A percentile compares a stretch with the other conserved stretches of the same genome.
Conservation (phyloP, 2,113 vertebrate genomes). For the Ivindomyrus marchei region DNA sequence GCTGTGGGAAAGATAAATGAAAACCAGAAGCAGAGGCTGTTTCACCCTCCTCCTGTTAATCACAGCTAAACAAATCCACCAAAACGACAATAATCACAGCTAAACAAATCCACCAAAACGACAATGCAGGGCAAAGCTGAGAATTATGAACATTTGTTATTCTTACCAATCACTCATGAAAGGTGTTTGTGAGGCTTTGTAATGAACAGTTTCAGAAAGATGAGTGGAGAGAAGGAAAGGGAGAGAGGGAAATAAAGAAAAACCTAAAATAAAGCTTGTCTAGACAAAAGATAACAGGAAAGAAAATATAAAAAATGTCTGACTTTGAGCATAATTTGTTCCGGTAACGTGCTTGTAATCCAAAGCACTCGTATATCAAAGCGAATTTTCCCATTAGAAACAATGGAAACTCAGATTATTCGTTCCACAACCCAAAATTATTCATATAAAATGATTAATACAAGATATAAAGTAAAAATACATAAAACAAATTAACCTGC, state of each 20-base stretch:
- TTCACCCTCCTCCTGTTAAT: background rate
- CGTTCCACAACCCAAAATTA: too few species aligned
- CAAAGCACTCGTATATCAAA: too few species aligned
- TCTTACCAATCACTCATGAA: background rate
- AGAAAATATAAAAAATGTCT: constrained; percentile 50
- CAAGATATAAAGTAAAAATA: too few species aligned
- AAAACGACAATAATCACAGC: background rate
- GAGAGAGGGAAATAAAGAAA: background rate
- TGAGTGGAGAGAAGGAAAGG: background rate
- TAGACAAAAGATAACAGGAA: constrained; percentile 54
- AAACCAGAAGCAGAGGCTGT: background rate
- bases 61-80: background rate
- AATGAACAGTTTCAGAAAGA: background rate
- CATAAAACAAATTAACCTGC: too few species aligned
- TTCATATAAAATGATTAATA: too few species aligned
- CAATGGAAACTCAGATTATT: too few species aligned
- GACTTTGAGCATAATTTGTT: constrained; percentile 15
- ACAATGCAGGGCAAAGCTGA: background rate
- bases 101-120: background rate
- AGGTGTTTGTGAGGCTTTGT: background rate
- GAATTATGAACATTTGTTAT: background rate
- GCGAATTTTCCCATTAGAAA: too few species aligned
- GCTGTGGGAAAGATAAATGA: background rate
- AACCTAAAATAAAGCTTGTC: constrained; percentile 36
- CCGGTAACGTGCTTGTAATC: too few species aligned